phyloP scores from a whole-genome alignment of 2,888 invertebrate genomes.

The Meteorus colon region DNA sequence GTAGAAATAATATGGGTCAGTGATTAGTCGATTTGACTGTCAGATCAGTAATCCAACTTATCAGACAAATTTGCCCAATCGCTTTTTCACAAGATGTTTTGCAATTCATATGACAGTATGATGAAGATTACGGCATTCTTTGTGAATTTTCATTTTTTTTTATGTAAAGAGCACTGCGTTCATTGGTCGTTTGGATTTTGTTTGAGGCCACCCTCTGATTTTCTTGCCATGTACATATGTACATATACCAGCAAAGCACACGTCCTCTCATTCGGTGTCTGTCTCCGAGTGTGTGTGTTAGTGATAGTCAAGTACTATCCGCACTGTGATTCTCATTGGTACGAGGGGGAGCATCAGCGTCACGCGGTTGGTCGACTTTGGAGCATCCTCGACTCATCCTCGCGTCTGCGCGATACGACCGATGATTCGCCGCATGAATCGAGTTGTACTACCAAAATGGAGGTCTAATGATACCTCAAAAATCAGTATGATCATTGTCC shows the following conservation, averaged over 20 bases:
- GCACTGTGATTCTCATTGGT: slow-evolving; percentile 62
- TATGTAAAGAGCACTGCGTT: background rate
- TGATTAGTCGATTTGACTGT: too few relatives aligned
- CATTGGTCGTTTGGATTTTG: background rate
- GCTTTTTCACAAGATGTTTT: too few relatives aligned
- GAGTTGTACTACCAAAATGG: slow-evolving; percentile 66
- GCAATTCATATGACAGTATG: too few relatives aligned
- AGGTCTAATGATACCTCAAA: slow-evolving; percentile 38
- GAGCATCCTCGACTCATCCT: slow-evolving; percentile 70
- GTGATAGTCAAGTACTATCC: slow-evolving; percentile 63
- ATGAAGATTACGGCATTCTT: too few relatives aligned
- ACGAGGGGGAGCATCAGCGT: slow-evolving; percentile 67
- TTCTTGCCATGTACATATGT: slow-evolving; percentile 7
- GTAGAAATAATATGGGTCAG: too few relatives aligned
- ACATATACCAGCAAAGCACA: slow-evolving; percentile 21
- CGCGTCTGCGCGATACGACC: slow-evolving; percentile 50
- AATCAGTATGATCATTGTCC: background rate
- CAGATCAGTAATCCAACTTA: too few relatives aligned
- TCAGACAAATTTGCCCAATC: too few relatives aligned
- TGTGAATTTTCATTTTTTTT: too few relatives aligned
- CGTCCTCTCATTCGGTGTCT: slow-evolving; percentile 50
- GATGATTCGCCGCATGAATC: slow-evolving; percentile 45
- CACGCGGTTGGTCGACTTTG: slow-evolving; percentile 62
- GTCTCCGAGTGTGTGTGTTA: slow-evolving; percentile 47
- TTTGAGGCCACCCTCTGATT: slow-evolving; percentile 11